These are phyloP conservation scores for Enteromius fasciolatus DNA, from an alignment of 2,797 vertebrate species.

Conservation along the genomic window DNA sequence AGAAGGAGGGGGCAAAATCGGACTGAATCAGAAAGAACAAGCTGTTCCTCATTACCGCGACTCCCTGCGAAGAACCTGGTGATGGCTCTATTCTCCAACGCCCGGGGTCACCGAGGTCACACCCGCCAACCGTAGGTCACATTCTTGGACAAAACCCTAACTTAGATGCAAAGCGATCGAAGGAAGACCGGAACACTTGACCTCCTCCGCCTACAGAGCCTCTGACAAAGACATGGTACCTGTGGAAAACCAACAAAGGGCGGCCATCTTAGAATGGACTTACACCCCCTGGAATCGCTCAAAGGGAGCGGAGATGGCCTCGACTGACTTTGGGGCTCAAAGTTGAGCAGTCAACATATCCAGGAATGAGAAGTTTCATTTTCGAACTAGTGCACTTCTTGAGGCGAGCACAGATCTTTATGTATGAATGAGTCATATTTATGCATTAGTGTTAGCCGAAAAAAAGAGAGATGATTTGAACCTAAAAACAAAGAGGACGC, in stretches of 20 bases:
- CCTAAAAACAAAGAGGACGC: conserved; percentile 11
- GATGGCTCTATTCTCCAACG: conserved; percentile 71
- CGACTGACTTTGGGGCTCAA: conserved; percentile 30
- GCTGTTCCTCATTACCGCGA: conserved; percentile 80
- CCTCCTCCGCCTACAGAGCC: conserved; percentile 35
- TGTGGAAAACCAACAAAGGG: conserved; percentile 30
- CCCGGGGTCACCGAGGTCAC: conserved; percentile 55
- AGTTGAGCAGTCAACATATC: conserved; percentile 29
- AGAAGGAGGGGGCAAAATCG: conserved; percentile 47
- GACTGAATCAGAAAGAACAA: conserved; percentile 75
- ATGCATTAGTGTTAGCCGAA: conserved; percentile 25
- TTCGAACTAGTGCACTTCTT: conserved; percentile 29
- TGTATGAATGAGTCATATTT: conserved; percentile 43
- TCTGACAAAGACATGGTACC: conserved; percentile 30
- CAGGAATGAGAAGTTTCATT: conserved; percentile 30
- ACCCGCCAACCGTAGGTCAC: conserved; percentile 46
- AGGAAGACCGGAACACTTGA: conserved; percentile 26
- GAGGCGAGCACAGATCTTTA: conserved; percentile 9
- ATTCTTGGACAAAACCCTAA: conserved; percentile 52
- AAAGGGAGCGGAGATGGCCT: conserved; percentile 5
- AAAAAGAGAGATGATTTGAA: conserved; percentile 11
- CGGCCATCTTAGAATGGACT: conserved; percentile 36
- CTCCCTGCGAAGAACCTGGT: conserved; percentile 62
- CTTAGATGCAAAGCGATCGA: conserved; percentile 15
- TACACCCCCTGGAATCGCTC: conserved; percentile 9